Evolutionary conservation across 1,140 invertebrate species (phyloP).

Genomic region (Drosophila watanabei): DNA sequence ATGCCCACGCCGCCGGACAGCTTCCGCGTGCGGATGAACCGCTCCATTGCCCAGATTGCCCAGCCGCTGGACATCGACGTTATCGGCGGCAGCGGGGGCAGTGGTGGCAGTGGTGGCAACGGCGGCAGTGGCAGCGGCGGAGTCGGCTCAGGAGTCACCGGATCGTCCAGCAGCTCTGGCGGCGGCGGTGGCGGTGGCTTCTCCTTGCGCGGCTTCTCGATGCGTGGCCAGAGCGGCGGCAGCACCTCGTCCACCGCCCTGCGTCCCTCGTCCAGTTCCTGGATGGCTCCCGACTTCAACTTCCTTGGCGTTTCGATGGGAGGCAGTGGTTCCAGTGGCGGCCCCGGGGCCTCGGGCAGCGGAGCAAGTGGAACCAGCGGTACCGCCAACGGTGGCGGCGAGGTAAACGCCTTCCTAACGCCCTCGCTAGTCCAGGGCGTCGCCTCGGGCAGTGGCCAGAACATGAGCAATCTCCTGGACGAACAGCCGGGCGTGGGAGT

Average conservation of each 20-base stretch:
- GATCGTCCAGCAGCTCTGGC: neutral
- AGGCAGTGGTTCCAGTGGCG: neutral
- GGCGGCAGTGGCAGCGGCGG: neutral
- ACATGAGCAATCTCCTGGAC: conserved; percentile 63
- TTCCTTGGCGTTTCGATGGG: conserved; percentile 37
- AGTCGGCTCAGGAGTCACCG: neutral
- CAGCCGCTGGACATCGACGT: conserved; percentile 74
- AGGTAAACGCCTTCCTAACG: conserved; percentile 48
- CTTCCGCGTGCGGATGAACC: conserved; percentile 66
- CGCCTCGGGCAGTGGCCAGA: conserved; percentile 39
- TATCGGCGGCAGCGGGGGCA: conserved; percentile 50
- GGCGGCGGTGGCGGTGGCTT: neutral
- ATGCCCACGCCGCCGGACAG: conserved; percentile 57
- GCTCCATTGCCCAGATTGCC: conserved; percentile 65
- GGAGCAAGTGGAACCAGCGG: neutral
- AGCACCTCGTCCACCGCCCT: conserved; percentile 23
- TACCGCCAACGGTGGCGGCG: conserved; percentile 23
- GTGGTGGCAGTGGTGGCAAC: conserved; percentile 4
- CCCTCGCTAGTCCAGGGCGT: conserved; percentile 45
- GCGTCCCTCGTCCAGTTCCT: conserved; percentile 64
- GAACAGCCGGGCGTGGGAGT: conserved; percentile 46
- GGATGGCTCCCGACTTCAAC: conserved; percentile 69
- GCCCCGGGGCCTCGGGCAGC: neutral
- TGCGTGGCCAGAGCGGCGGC: conserved; percentile 21
- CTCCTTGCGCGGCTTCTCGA: neutral